Evolutionary conservation across 2,797 vertebrate species (phyloP).

Genomic region (Anomalospiza imberbis): DNA sequence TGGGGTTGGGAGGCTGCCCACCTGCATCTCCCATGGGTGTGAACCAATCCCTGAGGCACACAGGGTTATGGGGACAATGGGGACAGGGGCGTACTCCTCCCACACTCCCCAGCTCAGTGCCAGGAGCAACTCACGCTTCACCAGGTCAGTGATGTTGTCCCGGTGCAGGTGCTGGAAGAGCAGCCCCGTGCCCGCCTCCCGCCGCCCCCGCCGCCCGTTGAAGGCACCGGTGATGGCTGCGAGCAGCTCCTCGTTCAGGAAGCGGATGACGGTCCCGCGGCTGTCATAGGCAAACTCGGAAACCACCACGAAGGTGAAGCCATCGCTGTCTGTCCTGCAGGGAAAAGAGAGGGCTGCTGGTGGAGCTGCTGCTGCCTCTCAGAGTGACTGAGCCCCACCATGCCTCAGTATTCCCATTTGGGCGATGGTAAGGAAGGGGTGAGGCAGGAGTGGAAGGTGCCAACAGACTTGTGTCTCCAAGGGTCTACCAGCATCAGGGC

Average conservation of each 20-base stretch:
- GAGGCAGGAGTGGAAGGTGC: neutral
- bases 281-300: constrained; percentile 63
- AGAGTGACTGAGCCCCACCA: fast-evolving
- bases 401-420: neutral
- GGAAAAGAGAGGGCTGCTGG: neutral
- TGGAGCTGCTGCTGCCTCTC: neutral
- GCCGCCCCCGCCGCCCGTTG: fast-evolving
- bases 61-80: neutral
- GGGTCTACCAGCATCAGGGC: neutral
- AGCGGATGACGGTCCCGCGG: constrained; percentile 4
- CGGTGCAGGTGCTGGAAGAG: constrained; percentile 33
- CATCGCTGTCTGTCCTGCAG: neutral
- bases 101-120: fast-evolving
- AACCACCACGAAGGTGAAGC: neutral
- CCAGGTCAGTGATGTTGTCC: neutral
- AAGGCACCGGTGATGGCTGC: neutral
- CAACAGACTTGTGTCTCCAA: neutral
- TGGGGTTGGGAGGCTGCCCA: neutral
- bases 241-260: constrained; percentile 60
- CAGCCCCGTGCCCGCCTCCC: fast-evolving
- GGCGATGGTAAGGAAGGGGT: neutral
- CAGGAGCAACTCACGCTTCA: constrained; percentile 40
- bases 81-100: fast-evolving
- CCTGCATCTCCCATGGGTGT: fast-evolving
- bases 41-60: fast-evolving